These are phyloP conservation scores for Isichthys henryi DNA, from an alignment of 2,113 vertebrate genomes.

Conservation along the genomic window DNA sequence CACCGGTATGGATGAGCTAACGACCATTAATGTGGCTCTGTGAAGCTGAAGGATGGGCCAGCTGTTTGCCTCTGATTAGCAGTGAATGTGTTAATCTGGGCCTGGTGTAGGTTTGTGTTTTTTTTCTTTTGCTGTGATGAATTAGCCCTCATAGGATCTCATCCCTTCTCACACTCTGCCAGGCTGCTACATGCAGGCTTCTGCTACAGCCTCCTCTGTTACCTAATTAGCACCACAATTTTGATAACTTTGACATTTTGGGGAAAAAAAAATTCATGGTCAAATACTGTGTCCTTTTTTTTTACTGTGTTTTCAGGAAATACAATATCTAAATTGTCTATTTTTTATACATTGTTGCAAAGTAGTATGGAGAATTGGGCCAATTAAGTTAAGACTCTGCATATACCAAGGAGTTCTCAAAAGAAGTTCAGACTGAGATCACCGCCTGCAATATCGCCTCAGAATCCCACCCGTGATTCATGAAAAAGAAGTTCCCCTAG, in stretches of 20 bases:
- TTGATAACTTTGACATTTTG: background rate
- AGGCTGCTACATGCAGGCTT: background rate
- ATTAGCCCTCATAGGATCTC: background rate
- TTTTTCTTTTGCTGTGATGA: background rate
- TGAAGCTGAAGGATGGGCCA: background rate
- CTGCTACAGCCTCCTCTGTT: background rate
- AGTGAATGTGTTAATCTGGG: background rate
- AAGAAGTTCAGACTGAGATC: background rate
- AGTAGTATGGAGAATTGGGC: background rate
- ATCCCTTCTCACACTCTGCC: background rate
- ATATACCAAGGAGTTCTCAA: background rate
- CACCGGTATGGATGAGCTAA: background rate
- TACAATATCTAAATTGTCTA: background rate
- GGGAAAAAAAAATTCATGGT: background rate
- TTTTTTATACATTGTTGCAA: background rate
- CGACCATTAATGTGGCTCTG: background rate
- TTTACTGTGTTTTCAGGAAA: constrained; percentile 11
- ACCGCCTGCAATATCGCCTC: background rate
- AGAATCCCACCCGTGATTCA: background rate
- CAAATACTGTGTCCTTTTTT: background rate
- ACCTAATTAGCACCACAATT: background rate
- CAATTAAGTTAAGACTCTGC: background rate
- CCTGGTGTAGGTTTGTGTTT: background rate
- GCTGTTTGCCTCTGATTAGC: background rate
- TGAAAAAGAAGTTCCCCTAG: background rate